phyloP scores from a whole-genome alignment of 2,797 vertebrate genomes.

The Coccyzus lansbergi region DNA sequence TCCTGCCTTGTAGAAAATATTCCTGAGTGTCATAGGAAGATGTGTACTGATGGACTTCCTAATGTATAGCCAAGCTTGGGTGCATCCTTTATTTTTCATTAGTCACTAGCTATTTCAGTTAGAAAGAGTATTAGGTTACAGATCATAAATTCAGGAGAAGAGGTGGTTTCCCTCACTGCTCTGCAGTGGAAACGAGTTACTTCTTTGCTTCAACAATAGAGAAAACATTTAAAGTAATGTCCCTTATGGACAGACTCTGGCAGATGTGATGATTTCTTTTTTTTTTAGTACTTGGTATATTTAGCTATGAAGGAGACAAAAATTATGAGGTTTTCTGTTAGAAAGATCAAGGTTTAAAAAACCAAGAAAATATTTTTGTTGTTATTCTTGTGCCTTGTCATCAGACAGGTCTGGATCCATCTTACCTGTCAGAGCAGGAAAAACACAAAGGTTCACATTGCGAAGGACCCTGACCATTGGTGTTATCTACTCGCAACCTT shows the following conservation, averaged over 20 bases:
- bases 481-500: background rate
- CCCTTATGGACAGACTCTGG: conserved; percentile 14
- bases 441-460: background rate
- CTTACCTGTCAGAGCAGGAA: background rate
- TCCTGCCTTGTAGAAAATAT: background rate
- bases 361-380: accelerated
- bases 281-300: background rate
- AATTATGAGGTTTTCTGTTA: background rate
- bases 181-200: background rate
- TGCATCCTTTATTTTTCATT: conserved; percentile 25
- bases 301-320: background rate
- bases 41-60: background rate
- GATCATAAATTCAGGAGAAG: conserved; percentile 34
- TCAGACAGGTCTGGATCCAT: background rate
- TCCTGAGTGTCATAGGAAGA: background rate
- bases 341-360: background rate
- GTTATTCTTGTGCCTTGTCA: background rate
- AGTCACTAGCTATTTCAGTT: conserved; percentile 22
- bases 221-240: conserved; percentile 39
- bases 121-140: conserved; percentile 35
- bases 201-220: conserved; percentile 13
- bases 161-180: background rate
- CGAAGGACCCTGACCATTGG: background rate
- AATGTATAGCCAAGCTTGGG: background rate
- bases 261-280: background rate